A percentile compares a stretch with the other conserved stretches of the same genome.
Evolutionary conservation across 2,888 invertebrate genomes (phyloP).

Genomic region (Anodontia alba): DNA sequence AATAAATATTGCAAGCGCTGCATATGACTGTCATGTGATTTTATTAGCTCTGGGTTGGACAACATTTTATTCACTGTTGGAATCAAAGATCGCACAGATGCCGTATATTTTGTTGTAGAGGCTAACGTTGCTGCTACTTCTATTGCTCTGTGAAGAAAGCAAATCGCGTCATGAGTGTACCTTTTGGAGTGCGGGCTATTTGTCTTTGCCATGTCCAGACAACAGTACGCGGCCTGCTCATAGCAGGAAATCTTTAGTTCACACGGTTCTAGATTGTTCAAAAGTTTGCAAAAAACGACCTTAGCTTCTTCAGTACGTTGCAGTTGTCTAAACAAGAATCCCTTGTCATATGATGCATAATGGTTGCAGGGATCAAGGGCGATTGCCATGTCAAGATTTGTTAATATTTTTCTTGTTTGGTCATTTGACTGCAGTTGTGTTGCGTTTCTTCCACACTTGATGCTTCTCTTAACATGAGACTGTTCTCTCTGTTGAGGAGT

Average conservation of each 20-base stretch:
- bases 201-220: not conserved
- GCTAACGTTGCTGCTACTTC: not conserved
- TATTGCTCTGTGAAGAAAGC: not conserved
- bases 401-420: not conserved
- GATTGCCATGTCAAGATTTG: not conserved
- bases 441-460: not conserved
- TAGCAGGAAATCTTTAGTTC: not conserved
- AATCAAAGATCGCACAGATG: not conserved
- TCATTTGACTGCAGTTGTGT: not conserved
- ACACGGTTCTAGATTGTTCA: not conserved
- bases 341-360: not conserved
- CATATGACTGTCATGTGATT: not conserved
- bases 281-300: not conserved
- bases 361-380: not conserved
- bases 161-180: not conserved
- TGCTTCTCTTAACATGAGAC: not conserved
- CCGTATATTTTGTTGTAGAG: not conserved
- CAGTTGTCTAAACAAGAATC: not conserved
- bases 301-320: not conserved
- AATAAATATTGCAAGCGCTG: slow-evolving; percentile 1
- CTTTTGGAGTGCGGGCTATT: not conserved
- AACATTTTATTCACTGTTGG: not conserved
- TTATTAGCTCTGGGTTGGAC: not conserved
- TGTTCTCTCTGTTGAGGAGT: not conserved
- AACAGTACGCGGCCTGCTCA: not conserved